A percentile compares a stretch with the other conserved stretches of the same genome.
Conservation (phyloP, 2,797 vertebrate species). For the Myotis myotis region DNA sequence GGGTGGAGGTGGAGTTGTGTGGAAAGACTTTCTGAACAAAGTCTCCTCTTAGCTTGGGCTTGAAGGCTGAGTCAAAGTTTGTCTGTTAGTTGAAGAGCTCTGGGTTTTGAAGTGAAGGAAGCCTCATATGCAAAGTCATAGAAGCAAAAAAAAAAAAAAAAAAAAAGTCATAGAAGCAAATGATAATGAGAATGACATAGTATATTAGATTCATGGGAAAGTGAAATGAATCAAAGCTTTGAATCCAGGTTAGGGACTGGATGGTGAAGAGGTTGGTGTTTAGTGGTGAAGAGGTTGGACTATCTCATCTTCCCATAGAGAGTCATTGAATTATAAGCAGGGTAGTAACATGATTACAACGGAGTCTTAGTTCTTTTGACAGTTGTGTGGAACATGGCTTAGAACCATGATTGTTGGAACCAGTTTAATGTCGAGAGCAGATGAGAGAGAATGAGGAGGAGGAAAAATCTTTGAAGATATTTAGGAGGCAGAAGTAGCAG, state of each 20-base stretch:
- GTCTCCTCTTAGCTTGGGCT: neutral
- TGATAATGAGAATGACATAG: neutral
- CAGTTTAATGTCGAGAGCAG: neutral
- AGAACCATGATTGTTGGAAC: neutral
- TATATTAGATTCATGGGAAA: neutral
- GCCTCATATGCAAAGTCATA: neutral
- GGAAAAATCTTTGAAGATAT: neutral
- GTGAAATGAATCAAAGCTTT: neutral
- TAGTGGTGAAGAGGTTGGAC: neutral
- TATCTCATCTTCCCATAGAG: neutral
- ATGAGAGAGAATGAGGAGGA: too few relatives aligned
- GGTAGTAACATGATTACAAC: rapidly evolving
- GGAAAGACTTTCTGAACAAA: neutral
- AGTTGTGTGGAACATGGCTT: neutral
- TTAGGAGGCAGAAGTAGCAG: neutral
- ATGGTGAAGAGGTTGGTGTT: neutral
- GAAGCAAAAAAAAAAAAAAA: too few relatives aligned
- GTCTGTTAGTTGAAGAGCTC: neutral
- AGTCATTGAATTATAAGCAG: neutral
- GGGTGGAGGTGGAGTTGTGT: neutral
- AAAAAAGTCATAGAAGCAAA: neutral
- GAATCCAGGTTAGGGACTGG: neutral
- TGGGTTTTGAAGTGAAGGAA: neutral
- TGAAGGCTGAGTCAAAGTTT: neutral
- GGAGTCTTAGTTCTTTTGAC: neutral